phyloP scores from a whole-genome alignment of 1,140 invertebrate genomes.

The Sarcophaga peregrina region DNA sequence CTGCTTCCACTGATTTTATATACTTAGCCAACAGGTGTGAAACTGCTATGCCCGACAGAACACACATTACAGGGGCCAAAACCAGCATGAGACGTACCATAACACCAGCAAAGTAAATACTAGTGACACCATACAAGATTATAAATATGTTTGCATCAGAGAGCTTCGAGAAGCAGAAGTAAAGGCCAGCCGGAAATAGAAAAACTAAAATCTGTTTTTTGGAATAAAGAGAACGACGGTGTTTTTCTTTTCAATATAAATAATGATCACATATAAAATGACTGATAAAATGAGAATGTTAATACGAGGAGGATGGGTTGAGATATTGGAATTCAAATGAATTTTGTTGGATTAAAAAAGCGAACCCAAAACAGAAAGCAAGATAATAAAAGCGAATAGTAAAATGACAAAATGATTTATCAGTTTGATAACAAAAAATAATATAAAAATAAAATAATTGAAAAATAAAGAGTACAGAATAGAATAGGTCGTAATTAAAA shows the following conservation, averaged over 20 bases:
- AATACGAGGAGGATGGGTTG: too few relatives aligned
- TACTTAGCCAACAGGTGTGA: constrained; percentile 90
- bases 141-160: constrained; percentile 98
- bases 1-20: constrained; percentile 84
- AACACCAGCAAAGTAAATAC: constrained; percentile 98
- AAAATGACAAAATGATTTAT: too few relatives aligned
- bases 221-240: not conserved
- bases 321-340: too few relatives aligned
- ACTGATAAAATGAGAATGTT: not conserved
- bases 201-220: constrained; percentile 84
- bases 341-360: too few relatives aligned
- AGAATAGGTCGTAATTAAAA: too few relatives aligned
- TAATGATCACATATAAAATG: not conserved
- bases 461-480: too few relatives aligned
- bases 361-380: too few relatives aligned
- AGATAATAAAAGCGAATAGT: too few relatives aligned
- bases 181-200: constrained; percentile 93
- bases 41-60: constrained; percentile 93
- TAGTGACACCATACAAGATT: constrained; percentile 95
- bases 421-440: too few relatives aligned
- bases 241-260: not conserved
- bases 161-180: constrained; percentile 94
- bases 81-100: constrained; percentile 99
- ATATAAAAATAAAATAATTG: too few relatives aligned
- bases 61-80: constrained; percentile 97